Conservation (phyloP, 2,888 invertebrate genomes). For the Hecatera dysodea region DNA sequence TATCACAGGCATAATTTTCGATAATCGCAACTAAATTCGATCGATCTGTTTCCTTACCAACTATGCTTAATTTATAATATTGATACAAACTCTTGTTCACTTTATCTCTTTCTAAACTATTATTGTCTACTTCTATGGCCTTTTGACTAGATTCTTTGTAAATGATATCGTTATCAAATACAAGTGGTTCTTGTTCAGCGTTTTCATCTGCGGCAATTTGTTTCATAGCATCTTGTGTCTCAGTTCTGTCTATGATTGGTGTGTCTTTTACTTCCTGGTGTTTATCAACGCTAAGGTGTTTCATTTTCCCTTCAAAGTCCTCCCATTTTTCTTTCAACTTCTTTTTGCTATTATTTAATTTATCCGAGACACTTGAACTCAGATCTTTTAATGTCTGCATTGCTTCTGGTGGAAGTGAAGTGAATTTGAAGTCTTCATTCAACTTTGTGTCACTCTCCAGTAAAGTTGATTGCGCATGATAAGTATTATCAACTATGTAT, state of each 20-base stretch:
- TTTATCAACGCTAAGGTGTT: slow-evolving; percentile 82
- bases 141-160: slow-evolving; percentile 88
- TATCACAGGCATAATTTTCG: slow-evolving; percentile 87
- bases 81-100: slow-evolving; percentile 85
- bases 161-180: slow-evolving; percentile 80
- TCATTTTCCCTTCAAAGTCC: slow-evolving; percentile 88
- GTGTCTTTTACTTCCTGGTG: slow-evolving; percentile 69
- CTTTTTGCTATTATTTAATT: slow-evolving; percentile 88
- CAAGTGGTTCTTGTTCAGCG: slow-evolving; percentile 66
- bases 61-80: slow-evolving; percentile 86
- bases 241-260: slow-evolving; percentile 49
- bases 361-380: slow-evolving; percentile 87
- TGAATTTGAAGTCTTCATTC: slow-evolving; percentile 81
- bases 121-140: slow-evolving; percentile 83
- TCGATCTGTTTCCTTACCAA: slow-evolving; percentile 81
- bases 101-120: slow-evolving; percentile 77
- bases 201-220: slow-evolving; percentile 70
- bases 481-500: slow-evolving; percentile 89
- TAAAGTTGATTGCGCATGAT: slow-evolving; percentile 78
- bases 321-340: slow-evolving; percentile 90
- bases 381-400: slow-evolving; percentile 89
- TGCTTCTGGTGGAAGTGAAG: slow-evolving; percentile 83
- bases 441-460: slow-evolving; percentile 73
- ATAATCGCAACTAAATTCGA: slow-evolving; percentile 86
- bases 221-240: slow-evolving; percentile 53